Percentiles rank a stretch among this genome's conserved stretches.
These are phyloP conservation scores for Protonemura montana DNA, from an alignment of 2,888 invertebrate genomes.

Conservation along the genomic window DNA sequence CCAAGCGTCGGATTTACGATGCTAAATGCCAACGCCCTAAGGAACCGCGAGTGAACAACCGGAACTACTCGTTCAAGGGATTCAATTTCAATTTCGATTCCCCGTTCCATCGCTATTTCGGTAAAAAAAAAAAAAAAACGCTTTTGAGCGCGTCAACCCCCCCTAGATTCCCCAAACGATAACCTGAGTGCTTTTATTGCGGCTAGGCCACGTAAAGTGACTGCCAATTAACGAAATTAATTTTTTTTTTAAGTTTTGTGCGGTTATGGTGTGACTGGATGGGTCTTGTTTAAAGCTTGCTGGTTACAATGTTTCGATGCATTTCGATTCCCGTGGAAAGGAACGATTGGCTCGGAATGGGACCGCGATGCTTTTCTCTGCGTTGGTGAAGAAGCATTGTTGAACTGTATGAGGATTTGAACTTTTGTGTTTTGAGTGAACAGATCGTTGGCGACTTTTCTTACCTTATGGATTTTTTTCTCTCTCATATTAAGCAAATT, in stretches of 20 bases:
- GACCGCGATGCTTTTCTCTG: not conserved
- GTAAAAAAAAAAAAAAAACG: too few species aligned
- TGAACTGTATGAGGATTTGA: not conserved
- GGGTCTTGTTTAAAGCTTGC: not conserved
- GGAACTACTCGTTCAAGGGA: conserved; percentile 50
- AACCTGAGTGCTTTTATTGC: not conserved
- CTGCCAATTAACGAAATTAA: conserved; percentile 1
- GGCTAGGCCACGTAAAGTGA: not conserved
- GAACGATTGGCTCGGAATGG: too few species aligned
- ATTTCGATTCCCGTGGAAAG: too few species aligned
- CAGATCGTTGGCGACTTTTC: too few species aligned
- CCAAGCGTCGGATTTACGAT: conserved; percentile 60
- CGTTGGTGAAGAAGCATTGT: not conserved
- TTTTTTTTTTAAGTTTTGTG: not conserved
- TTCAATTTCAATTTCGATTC: conserved; percentile 85
- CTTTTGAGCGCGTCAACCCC: too few species aligned
- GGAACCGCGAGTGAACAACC: not conserved
- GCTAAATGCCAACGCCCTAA: conserved; percentile 57
- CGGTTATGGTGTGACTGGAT: not conserved
- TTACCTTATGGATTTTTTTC: too few species aligned
- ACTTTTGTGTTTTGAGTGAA: not conserved
- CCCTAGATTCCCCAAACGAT: not conserved
- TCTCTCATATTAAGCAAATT: too few species aligned
- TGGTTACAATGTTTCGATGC: too few species aligned
- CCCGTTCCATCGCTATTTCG: conserved; percentile 88